A percentile compares a stretch with the other conserved stretches of the same genome.
These are phyloP conservation scores for Galerucella calmariensis DNA, from an alignment of 2,888 invertebrate genomes.

Conservation along the genomic window DNA sequence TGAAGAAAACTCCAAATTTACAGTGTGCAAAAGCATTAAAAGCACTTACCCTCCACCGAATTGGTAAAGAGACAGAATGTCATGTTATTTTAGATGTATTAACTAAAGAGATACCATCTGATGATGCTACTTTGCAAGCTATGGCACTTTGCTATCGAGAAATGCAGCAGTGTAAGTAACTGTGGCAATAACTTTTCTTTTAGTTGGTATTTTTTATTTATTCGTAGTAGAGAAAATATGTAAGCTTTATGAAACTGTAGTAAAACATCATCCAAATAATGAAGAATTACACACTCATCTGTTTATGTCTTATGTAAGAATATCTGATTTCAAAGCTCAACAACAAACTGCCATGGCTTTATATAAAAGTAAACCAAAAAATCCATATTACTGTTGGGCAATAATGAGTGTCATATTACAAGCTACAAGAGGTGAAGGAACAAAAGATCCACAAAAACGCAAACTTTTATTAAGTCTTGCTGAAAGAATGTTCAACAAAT, in stretches of 20 bases:
- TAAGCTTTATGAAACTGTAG: constrained; percentile 88
- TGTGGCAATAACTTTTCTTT: neutral
- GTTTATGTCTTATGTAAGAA: constrained; percentile 94
- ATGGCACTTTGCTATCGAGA: constrained; percentile 96
- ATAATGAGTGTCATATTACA: constrained; percentile 97
- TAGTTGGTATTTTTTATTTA: constrained; percentile 19
- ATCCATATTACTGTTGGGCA: constrained; percentile 98
- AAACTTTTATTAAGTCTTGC: constrained; percentile 86
- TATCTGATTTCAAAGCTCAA: constrained; percentile 90
- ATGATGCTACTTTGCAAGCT: constrained; percentile 94
- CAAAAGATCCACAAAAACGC: constrained; percentile 69
- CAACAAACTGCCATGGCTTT: constrained; percentile 89
- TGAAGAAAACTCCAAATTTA: constrained; percentile 91
- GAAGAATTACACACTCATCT: constrained; percentile 94
- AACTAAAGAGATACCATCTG: constrained; percentile 83
- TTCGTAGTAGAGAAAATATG: constrained; percentile 88
- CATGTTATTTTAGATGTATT: constrained; percentile 79
- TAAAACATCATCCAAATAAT: constrained; percentile 84
- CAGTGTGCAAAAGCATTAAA: constrained; percentile 93
- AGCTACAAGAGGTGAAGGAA: constrained; percentile 68
- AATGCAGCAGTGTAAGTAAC: constrained; percentile 83
- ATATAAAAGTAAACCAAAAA: constrained; percentile 91
- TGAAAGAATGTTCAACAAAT: constrained; percentile 93
- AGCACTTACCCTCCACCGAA: constrained; percentile 88
- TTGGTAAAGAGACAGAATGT: constrained; percentile 87